Conservation (phyloP, 1,140 invertebrate species). For the Hesperophylax magnus region DNA sequence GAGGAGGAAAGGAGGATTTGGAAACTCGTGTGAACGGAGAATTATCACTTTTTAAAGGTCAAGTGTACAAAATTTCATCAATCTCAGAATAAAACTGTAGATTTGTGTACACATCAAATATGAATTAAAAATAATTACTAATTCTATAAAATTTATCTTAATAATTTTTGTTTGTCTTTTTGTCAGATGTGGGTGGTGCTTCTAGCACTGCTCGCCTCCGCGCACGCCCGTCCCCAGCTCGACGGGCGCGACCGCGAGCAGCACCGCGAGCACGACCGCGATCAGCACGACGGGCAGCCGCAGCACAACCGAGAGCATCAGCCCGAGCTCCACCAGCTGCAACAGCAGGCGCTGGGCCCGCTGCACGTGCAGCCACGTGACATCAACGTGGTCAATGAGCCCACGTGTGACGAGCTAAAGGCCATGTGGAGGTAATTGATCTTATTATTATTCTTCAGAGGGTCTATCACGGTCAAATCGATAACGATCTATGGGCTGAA, state of each 20-base stretch:
- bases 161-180: no score
- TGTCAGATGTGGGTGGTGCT: constrained; percentile 39
- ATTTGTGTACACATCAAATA: no score
- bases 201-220: neutral
- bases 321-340: constrained; percentile 14
- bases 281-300: constrained; percentile 6
- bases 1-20: no score
- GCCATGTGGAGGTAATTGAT: constrained; percentile 91
- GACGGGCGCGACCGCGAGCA: neutral
- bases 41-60: no score
- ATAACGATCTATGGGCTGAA: no score
- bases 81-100: no score
- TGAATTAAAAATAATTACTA: no score
- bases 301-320: constrained; percentile 7
- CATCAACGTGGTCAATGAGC: constrained; percentile 73
- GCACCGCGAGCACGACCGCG: constrained; percentile 3
- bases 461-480: no score
- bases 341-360: constrained; percentile 4
- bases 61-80: no score
- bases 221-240: constrained; percentile 37
- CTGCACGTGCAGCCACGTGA: constrained; percentile 59
- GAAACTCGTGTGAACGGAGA: no score
- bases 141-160: no score
- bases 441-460: no score
- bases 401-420: constrained; percentile 87